Evolutionary conservation across 1,140 invertebrate species (phyloP).

Genomic region (Magallana ariakensis): DNA sequence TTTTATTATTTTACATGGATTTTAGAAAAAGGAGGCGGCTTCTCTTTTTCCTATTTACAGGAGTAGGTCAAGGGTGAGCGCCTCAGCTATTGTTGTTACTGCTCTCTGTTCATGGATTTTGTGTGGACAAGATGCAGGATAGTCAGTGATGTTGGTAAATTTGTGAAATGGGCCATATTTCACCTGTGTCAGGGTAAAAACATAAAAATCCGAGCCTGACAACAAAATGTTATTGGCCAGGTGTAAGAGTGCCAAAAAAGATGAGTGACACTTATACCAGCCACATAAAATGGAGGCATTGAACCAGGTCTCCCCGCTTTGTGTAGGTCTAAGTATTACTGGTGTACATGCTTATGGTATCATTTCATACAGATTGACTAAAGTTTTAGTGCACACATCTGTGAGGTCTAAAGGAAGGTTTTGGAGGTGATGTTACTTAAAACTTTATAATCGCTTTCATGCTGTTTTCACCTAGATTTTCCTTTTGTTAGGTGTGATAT

Average conservation of each 20-base stretch:
- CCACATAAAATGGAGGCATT: conserved; percentile 3
- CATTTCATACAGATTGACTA: not conserved
- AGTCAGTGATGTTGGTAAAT: conserved; percentile 22
- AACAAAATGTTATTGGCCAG: conserved; percentile 6
- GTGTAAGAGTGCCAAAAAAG: conserved; percentile 18
- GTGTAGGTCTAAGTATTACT: not conserved
- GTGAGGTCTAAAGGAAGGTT: not conserved
- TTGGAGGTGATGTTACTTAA: not conserved
- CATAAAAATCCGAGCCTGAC: conserved; percentile 7
- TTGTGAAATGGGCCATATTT: conserved; percentile 28
- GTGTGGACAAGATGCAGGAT: not conserved
- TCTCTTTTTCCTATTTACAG: not conserved
- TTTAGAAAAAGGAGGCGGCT: not conserved
- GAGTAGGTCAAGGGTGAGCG: conserved; percentile 25
- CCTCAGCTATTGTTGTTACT: not conserved
- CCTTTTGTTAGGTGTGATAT: not conserved
- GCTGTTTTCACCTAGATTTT: conserved; percentile 6
- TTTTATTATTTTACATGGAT: not conserved
- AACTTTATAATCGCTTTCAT: not conserved
- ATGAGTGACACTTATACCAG: conserved; percentile 31
- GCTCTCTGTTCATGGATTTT: not conserved
- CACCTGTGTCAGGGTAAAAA: conserved; percentile 14
- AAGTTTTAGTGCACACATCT: not conserved
- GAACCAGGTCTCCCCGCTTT: conserved; percentile 2
- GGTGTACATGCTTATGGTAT: not conserved